A percentile compares a stretch with the other conserved stretches of the same genome.
These are phyloP conservation scores for Empis livida DNA, from an alignment of 2,888 invertebrate genomes.

Conservation along the genomic window DNA sequence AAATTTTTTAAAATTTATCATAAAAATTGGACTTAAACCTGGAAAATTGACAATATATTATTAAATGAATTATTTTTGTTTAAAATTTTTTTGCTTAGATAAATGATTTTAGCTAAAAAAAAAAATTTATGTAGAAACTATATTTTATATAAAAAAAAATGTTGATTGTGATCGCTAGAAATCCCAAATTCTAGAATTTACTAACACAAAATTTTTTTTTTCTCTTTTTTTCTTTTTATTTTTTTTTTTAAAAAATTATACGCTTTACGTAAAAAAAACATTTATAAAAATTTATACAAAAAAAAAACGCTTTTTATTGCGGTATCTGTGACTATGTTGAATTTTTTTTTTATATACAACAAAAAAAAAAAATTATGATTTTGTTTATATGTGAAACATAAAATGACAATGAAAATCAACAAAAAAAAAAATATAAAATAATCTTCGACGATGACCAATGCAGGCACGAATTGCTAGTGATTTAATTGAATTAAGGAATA, in stretches of 20 bases:
- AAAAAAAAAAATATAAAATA: slow-evolving; percentile 7
- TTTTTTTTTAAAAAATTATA: too few relatives aligned
- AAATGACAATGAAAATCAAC: background rate
- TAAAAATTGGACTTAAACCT: too few relatives aligned
- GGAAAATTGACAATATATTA: too few relatives aligned
- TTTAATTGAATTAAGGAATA: slow-evolving; percentile 90
- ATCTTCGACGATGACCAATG: slow-evolving; percentile 12
- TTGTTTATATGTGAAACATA: background rate
- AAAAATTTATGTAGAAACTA: too few relatives aligned
- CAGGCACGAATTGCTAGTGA: slow-evolving; percentile 82
- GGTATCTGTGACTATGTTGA: too few relatives aligned
- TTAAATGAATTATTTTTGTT: too few relatives aligned
- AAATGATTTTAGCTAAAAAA: too few relatives aligned
- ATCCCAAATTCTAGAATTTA: slow-evolving; percentile 22
- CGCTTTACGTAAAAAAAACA: slow-evolving; percentile 5
- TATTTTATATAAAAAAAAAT: too few relatives aligned
- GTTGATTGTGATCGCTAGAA: slow-evolving; percentile 13
- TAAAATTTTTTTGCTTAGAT: too few relatives aligned
- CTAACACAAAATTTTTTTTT: slow-evolving; percentile 30
- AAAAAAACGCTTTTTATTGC: background rate
- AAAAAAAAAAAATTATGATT: too few relatives aligned
- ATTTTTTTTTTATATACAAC: too few relatives aligned
- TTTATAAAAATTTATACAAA: slow-evolving; percentile 5
- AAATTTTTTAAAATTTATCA: too few relatives aligned
- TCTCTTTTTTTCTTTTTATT: slow-evolving; percentile 19